Conservation (phyloP, 1,140 invertebrate genomes). For the Trichomalopsis sarcophagae region DNA sequence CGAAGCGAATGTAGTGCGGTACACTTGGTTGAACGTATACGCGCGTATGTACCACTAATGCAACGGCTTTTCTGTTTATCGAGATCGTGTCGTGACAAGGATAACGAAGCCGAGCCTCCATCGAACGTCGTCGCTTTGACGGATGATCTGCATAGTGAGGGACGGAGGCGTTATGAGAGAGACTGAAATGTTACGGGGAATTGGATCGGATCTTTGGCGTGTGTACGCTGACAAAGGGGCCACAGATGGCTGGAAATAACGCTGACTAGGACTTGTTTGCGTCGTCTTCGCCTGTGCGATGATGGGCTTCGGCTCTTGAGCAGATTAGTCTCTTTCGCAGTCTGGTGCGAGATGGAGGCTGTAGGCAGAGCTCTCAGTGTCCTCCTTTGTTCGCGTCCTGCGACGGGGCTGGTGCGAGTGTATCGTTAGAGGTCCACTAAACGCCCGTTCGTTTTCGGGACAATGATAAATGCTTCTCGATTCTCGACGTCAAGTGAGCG, state of each 20-base stretch:
- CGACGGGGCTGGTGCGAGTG: neutral
- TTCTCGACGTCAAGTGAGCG: neutral
- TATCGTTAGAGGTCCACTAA: neutral
- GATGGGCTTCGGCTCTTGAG: constrained; percentile 14
- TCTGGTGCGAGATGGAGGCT: neutral
- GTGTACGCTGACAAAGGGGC: constrained; percentile 12
- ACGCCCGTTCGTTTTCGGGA: neutral
- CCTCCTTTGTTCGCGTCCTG: neutral
- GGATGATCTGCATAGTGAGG: neutral
- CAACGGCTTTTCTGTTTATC: neutral
- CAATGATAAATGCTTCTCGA: neutral
- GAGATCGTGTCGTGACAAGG: neutral
- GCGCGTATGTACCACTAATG: neutral
- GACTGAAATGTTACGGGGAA: neutral
- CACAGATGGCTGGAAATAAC: constrained; percentile 15
- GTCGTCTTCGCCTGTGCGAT: neutral
- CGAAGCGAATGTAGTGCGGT: neutral
- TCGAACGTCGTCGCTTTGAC: neutral
- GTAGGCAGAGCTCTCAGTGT: neutral
- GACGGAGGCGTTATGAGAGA: neutral
- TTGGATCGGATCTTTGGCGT: neutral
- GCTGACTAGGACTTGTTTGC: constrained; percentile 25
- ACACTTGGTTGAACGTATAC: too few species aligned
- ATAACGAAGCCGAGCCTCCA: neutral
- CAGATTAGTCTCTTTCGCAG: neutral